Evolutionary conservation across 2,797 vertebrate species (phyloP).

Genomic region (Pygocentrus nattereri): DNA sequence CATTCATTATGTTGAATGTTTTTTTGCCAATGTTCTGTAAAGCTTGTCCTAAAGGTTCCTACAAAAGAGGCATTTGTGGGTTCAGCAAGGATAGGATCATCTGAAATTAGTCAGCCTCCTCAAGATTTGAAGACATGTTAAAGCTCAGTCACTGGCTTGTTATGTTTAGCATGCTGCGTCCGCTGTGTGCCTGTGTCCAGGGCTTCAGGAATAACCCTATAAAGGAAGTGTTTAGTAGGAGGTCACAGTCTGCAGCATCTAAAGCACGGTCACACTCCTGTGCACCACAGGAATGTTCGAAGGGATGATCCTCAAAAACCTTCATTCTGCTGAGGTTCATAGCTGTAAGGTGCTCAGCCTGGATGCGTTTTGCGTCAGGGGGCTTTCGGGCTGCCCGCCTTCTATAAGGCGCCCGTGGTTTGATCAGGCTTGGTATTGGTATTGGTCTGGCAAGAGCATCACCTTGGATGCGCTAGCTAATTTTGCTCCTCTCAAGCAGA

Average conservation of each 20-base stretch:
- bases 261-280: conserved; percentile 48
- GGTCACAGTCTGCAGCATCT: conserved; percentile 47
- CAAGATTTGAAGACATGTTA: not conserved
- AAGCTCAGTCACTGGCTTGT: not conserved
- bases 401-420: conserved; percentile 50
- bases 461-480: conserved; percentile 57
- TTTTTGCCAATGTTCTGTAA: no score
- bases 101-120: not conserved
- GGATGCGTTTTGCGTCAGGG: conserved; percentile 31
- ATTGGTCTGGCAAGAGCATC: conserved; percentile 35
- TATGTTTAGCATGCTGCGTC: not conserved
- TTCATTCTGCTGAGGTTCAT: conserved; percentile 40
- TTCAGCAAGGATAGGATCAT: no score
- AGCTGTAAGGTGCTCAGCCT: conserved; percentile 34
- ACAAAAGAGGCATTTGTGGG: no score
- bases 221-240: conserved; percentile 40
- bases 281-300: conserved; percentile 51
- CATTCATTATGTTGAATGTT: no score
- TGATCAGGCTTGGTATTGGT: conserved; percentile 52
- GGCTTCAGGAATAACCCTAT: conserved; percentile 28
- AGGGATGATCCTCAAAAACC: conserved; percentile 57
- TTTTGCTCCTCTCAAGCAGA: conserved; percentile 63
- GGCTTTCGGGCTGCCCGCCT: conserved; percentile 45
- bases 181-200: not conserved
- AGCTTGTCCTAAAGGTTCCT: no score